Evolutionary conservation across 2,888 invertebrate genomes (phyloP).

Genomic region (Polyommatus iphigenia): DNA sequence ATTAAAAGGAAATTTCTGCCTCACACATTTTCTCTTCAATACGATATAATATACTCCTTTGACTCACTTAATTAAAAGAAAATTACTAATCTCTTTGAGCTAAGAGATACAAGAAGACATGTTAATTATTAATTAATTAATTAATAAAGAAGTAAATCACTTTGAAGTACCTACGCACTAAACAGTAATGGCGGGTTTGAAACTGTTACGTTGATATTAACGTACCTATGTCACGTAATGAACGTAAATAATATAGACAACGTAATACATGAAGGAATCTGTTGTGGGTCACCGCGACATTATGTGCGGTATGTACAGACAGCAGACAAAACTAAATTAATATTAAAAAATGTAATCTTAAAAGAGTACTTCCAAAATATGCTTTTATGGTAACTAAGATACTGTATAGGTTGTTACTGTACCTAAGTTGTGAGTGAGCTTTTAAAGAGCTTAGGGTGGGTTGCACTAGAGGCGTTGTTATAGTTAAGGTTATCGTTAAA

Average conservation of each 20-base stretch:
- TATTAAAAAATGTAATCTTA: too few relatives aligned
- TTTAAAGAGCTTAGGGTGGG: too few relatives aligned
- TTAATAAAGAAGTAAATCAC: background rate
- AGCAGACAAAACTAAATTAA: background rate
- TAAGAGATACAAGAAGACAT: background rate
- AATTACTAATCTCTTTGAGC: background rate
- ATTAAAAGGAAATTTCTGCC: background rate
- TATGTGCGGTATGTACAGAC: background rate
- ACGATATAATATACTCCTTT: background rate
- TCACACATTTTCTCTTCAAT: background rate
- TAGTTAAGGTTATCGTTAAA: too few relatives aligned
- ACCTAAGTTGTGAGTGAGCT: too few relatives aligned
- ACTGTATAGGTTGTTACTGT: too few relatives aligned
- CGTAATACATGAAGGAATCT: constrained; percentile 24
- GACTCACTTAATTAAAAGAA: background rate
- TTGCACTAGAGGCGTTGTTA: too few relatives aligned
- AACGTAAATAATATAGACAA: constrained; percentile 3
- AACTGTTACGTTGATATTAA: background rate
- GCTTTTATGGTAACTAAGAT: too few relatives aligned
- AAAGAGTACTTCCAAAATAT: too few relatives aligned
- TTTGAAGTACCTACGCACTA: background rate
- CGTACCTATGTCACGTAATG: background rate
- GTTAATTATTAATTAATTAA: background rate
- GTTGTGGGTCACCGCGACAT: constrained; percentile 4
- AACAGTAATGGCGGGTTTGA: background rate